Evolutionary conservation across 2,113 vertebrate species (phyloP), one percentile per base, ranked within the genome.

Genomic region (Caracal caracal): DNA sequence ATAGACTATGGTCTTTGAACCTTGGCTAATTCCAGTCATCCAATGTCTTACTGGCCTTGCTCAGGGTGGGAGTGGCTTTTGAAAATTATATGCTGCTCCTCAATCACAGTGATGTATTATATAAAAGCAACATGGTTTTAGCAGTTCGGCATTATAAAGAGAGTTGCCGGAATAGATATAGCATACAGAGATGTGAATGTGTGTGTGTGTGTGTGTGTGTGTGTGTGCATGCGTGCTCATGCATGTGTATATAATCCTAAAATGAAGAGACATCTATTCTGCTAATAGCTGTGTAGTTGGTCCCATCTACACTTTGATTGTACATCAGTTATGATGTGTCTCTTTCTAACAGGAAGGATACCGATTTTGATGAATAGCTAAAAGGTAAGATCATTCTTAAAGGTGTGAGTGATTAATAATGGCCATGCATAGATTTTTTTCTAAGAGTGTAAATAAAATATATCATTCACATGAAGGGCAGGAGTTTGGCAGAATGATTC

Each of bases 361-460:
- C 98, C 88, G 98, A 98, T 98, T 97, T 97, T 99, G 98, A 99
- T 99, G 97, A 99, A 99, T 98, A 98, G 98, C 98, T 99, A 98
- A 98, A 71, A 99, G 98, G 98, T 99, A 98, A 99, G 98, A 99
- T 99, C 98, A 98, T 99, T 99, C 99, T 99, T 98, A 99, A 99
- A 99, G 98, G 98, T 99, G 98, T 98, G 99, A 99, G 98, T 99
- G 99, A 99, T 99, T 99, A 99, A 99, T 99, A 99, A 99, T 97
- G 96, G 98, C 98, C 98, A 98, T 98, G 98, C 98, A 99, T 99
- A 98, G 83, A 97, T 97, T 99, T 99, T 99, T 99, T 99, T 98
- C 99, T 98, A 98, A 96, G 98, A 99, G 98, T 98, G 98, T 99
- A 99, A 99, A 99, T 99, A 99, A 99, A 99, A 99, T 99, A 99